These are phyloP conservation scores for Orbicella faveolata DNA, from an alignment of 64 coral and sea anemone genomes.

Conservation along the genomic window DNA sequence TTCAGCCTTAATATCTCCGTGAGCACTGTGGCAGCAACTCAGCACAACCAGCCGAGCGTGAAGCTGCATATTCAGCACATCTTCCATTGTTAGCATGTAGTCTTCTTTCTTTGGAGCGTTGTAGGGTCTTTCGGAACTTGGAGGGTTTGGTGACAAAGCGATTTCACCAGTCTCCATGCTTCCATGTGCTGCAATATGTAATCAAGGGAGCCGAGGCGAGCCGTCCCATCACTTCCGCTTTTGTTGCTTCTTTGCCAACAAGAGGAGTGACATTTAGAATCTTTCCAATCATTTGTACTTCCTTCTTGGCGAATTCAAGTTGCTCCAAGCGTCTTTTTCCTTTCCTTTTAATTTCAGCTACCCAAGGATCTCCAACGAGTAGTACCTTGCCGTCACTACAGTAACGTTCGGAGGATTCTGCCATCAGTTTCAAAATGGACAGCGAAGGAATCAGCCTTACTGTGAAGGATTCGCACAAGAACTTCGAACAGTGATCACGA, in stretches of 20 bases:
- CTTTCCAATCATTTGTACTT: slow-evolving; percentile 17
- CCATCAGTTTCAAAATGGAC: slow-evolving; percentile 21
- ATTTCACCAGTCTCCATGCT: slow-evolving; percentile 19
- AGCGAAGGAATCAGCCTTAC: slow-evolving; percentile 39
- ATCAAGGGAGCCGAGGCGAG: slow-evolving; percentile 15
- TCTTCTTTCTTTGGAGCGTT: slow-evolving; percentile 30
- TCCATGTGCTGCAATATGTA: slow-evolving; percentile 51
- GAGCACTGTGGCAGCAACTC: slow-evolving; percentile 55
- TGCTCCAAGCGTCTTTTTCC: not conserved
- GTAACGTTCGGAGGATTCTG: not conserved
- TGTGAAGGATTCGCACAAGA: slow-evolving; percentile 35
- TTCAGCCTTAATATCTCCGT: slow-evolving; percentile 23
- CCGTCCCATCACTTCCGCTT: slow-evolving; percentile 1
- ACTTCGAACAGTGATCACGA: not conserved
- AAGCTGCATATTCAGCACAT: slow-evolving; percentile 18
- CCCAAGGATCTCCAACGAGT: slow-evolving; percentile 44
- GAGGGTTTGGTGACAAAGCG: slow-evolving; percentile 1
- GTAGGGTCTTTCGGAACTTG: not conserved
- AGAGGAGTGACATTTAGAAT: slow-evolving; percentile 9
- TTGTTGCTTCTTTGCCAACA: slow-evolving; percentile 11
- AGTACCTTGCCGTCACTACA: slow-evolving; percentile 17
- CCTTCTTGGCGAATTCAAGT: not conserved
- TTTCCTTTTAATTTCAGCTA: not conserved
- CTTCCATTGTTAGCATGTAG: slow-evolving; percentile 44
- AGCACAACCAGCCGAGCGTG: slow-evolving; percentile 50